These are phyloP conservation scores for Atta colombica DNA, from an alignment of 1,140 invertebrate genomes.

Conservation along the genomic window DNA sequence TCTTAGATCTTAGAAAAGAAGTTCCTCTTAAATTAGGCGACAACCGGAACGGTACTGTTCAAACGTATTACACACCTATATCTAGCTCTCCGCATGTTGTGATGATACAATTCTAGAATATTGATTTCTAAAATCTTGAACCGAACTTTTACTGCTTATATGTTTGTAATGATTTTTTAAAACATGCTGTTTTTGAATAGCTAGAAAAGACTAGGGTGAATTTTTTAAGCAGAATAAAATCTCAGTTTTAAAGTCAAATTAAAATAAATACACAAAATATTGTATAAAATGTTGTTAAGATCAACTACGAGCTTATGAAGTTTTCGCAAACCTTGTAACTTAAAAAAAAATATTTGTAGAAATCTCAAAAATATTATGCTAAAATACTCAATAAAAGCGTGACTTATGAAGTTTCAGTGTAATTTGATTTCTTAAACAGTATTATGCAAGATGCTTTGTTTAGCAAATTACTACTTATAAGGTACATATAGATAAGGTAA, in stretches of 20 bases:
- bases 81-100: slow-evolving; percentile 93
- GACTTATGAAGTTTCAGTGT: not conserved
- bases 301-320: too few relatives aligned
- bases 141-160: not conserved
- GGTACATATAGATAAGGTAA: too few relatives aligned
- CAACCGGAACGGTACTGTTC: slow-evolving; percentile 91
- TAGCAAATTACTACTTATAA: too few relatives aligned
- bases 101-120: slow-evolving; percentile 83
- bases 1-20: slow-evolving; percentile 84
- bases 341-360: too few relatives aligned
- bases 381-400: not conserved
- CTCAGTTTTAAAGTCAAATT: not conserved
- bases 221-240: not conserved
- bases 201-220: not conserved
- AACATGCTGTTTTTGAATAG: not conserved
- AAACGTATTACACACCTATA: slow-evolving; percentile 92
- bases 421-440: not conserved
- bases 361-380: too few relatives aligned
- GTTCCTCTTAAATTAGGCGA: slow-evolving; percentile 88
- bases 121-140: not conserved
- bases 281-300: not conserved
- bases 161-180: not conserved
- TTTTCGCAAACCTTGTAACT: too few relatives aligned
- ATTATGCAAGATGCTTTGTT: too few relatives aligned
- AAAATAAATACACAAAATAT: not conserved